Base-by-base conservation (phyloP, 2,797 vertebrate genomes). In the Cygnus olor region DNA sequence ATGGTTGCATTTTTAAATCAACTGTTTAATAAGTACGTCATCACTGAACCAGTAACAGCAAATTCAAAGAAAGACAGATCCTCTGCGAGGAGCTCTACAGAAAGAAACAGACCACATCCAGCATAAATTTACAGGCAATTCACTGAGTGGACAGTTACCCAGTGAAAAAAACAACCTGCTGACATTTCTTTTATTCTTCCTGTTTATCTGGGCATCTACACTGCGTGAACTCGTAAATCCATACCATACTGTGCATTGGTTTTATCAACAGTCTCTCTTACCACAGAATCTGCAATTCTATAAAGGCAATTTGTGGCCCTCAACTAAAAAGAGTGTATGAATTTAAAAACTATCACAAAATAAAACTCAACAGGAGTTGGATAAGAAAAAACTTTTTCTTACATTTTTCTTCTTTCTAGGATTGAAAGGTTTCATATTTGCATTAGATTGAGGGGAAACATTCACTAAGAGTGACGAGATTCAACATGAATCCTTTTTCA, bases 231-330 rank as follows among this genome's bases (percentile, higher is more conserved):
- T 85, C 1, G 3, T 49, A 81, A 85, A 92, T 28, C 73, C 58
- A 18, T 6, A 28, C 5, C 58, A 18, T 6, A 28, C 5, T 1
- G 0, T 0, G 1, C 21, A 30, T 9, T 25, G 49, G 17, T 1
- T 61, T 61, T 32, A 38, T 0, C 0, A 83, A 82, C 27, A 8
- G 8, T 14, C 15, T 72, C 72, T 42, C 58, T 22, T 40, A 28
- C 51, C 64, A 69, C 51, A 72, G 54, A 72, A 81, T 30, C 32
- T 34, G 10, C 24, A 17, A n/a, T 65, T 64, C 72, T 6, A 20
- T 12, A 8, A 64, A n/a, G 79, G 40, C 3, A 38, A 36, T 17
- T 51, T 27, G 34, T 4, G 16, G 9, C 36, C 14, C 45, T 30
- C 22, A 45, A 44, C 32, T n/a, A 63, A 92, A 88, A 51, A 38